phyloP scores from a whole-genome alignment of 2,113 vertebrate species.

The Taurulus bubalis region DNA sequence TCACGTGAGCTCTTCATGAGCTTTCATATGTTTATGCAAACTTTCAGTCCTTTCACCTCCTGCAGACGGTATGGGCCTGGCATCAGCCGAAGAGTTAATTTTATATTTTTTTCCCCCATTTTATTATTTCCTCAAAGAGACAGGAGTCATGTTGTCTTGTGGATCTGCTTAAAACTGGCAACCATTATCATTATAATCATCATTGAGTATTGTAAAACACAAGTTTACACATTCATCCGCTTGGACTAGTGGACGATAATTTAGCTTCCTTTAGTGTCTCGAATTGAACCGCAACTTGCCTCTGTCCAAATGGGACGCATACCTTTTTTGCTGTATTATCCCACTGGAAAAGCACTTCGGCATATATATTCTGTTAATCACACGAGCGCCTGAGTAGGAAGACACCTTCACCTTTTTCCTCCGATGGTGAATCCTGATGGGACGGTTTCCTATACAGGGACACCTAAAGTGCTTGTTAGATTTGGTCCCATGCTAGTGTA shows the following conservation, averaged over 20 bases:
- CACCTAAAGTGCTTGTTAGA: not conserved
- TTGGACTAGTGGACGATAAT: not conserved
- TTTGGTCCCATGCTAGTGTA: not conserved
- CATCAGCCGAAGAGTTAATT: not conserved
- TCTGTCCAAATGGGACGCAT: not conserved
- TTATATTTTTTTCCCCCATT: not conserved
- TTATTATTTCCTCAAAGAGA: constrained; percentile 1
- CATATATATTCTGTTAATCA: not conserved
- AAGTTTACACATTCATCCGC: not conserved
- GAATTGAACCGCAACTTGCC: not conserved
- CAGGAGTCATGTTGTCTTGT: not conserved
- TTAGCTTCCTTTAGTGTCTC: not conserved
- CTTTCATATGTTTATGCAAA: not conserved
- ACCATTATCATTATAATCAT: not conserved
- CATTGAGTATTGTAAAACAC: constrained; percentile 4
- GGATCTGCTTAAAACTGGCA: not conserved
- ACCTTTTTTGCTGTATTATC: not conserved
- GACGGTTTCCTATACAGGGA: not conserved
- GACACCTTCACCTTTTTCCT: not conserved
- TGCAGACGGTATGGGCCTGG: not conserved
- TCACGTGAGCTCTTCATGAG: not conserved
- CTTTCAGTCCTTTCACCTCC: not conserved
- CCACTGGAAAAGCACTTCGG: not conserved
- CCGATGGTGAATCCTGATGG: not conserved
- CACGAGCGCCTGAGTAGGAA: not conserved